Evolutionary conservation across 2,888 invertebrate genomes (phyloP).

Genomic region (Resseliella maxima): DNA sequence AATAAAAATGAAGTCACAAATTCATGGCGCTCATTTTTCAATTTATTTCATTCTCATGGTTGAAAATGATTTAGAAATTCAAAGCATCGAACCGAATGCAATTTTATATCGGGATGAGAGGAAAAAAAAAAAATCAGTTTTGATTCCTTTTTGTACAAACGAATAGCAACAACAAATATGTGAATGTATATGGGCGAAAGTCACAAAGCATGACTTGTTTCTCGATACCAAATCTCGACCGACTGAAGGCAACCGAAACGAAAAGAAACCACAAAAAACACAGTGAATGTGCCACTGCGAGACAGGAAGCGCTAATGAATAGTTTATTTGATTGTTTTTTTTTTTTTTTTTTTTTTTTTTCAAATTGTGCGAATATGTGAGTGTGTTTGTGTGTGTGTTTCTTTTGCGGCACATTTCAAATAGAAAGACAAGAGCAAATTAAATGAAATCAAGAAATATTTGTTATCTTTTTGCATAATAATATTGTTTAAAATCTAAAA

Average conservation of each 20-base stretch:
- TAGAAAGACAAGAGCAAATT: conserved; percentile 5
- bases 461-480: conserved; percentile 26
- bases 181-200: not conserved
- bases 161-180: not conserved
- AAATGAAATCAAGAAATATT: conserved; percentile 42
- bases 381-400: too few relatives aligned
- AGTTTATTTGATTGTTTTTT: not conserved
- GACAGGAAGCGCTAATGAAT: conserved; percentile 48
- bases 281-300: not conserved
- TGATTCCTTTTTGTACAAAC: not conserved
- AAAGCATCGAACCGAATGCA: conserved; percentile 47
- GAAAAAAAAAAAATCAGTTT: not conserved
- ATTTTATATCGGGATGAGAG: not conserved
- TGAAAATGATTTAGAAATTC: conserved; percentile 19
- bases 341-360: not conserved
- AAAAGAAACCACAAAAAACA: not conserved
- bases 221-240: not conserved
- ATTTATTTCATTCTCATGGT: conserved; percentile 34
- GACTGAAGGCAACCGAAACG: not conserved
- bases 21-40: conserved; percentile 45
- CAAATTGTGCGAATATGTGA: too few relatives aligned
- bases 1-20: not conserved
- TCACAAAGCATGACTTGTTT: conserved; percentile 44
- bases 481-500: not conserved
- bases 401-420: conserved; percentile 42